Percentiles rank a stretch among this genome's conserved stretches.
phyloP scores from a whole-genome alignment of 2,113 vertebrate genomes.

The Pteropus alecto region DNA sequence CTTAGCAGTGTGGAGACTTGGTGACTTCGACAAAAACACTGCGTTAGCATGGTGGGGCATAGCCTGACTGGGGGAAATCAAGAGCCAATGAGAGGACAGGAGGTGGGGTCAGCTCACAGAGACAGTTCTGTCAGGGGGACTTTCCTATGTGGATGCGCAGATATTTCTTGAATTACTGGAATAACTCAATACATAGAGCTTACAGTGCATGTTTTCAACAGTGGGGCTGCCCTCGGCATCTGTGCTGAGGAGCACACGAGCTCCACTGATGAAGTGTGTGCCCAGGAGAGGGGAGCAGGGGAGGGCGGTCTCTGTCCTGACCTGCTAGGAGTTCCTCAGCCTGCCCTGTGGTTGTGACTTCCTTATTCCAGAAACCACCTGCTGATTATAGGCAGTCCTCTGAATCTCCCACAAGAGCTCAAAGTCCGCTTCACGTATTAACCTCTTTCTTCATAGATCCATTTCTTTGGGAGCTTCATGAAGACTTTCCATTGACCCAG shows the following conservation, averaged over 20 bases:
- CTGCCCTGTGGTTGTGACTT: not conserved
- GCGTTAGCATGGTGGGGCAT: rapidly evolving
- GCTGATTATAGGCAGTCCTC: not conserved
- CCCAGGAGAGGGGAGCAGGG: not conserved
- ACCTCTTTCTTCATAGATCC: not conserved
- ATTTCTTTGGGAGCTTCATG: not conserved
- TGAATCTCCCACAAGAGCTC: not conserved
- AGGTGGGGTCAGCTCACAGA: not conserved
- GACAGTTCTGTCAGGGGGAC: not conserved
- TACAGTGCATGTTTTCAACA: rapidly evolving
- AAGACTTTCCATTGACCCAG: not conserved
- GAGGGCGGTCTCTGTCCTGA: not conserved
- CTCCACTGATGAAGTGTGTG: not conserved
- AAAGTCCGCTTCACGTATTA: not conserved
- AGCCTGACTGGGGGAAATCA: not conserved
- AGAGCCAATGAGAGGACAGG: not conserved
- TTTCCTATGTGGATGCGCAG: not conserved
- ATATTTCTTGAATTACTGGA: not conserved
- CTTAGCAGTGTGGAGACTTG: rapidly evolving
- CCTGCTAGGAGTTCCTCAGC: not conserved
- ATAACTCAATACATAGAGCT: rapidly evolving
- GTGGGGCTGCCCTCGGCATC: not conserved
- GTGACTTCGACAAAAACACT: not conserved
- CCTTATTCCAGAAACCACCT: not conserved
- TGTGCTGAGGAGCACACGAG: rapidly evolving